Evolutionary conservation across 2,113 vertebrate genomes (phyloP).

Genomic region (Oenanthe oenanthe): DNA sequence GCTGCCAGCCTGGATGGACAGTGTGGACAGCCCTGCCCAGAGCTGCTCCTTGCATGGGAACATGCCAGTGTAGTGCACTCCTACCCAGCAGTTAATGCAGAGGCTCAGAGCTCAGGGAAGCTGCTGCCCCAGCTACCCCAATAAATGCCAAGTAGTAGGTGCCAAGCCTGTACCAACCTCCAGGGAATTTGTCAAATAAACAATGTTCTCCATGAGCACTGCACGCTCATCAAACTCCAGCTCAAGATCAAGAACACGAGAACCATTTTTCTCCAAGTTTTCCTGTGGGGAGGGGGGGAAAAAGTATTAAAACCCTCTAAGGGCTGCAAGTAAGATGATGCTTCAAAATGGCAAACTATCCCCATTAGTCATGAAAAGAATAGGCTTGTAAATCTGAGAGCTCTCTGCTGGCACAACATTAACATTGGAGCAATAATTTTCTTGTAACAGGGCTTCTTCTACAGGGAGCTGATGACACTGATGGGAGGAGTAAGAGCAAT

Average conservation of each 20-base stretch:
- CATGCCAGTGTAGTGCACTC: rapidly evolving
- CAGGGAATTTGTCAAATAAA: constrained; percentile 93
- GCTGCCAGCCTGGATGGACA: neutral
- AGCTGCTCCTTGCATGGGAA: neutral
- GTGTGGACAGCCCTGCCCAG: neutral
- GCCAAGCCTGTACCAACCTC: constrained; percentile 78
- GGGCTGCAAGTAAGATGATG: neutral
- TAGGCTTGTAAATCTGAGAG: neutral
- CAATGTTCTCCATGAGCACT: constrained; percentile 92
- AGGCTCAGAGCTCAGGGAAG: neutral
- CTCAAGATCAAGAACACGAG: constrained; percentile 88
- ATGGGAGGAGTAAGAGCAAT: constrained; percentile 30
- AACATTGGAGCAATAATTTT: neutral
- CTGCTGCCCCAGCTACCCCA: neutral
- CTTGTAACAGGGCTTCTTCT: constrained; percentile 16
- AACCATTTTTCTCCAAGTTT: constrained; percentile 91
- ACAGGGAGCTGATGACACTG: constrained; percentile 4
- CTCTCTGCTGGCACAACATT: constrained; percentile 49
- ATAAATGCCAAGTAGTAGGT: neutral
- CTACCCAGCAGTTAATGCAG: neutral
- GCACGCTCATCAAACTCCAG: constrained; percentile 93
- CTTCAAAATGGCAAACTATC: neutral
- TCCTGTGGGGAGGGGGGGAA: constrained; percentile 75
- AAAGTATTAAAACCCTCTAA: neutral
- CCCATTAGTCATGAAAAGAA: neutral